A percentile compares a stretch with the other conserved stretches of the same genome.
Evolutionary conservation across 2,113 vertebrate species (phyloP).

Genomic region (Gracilinanus agilis): DNA sequence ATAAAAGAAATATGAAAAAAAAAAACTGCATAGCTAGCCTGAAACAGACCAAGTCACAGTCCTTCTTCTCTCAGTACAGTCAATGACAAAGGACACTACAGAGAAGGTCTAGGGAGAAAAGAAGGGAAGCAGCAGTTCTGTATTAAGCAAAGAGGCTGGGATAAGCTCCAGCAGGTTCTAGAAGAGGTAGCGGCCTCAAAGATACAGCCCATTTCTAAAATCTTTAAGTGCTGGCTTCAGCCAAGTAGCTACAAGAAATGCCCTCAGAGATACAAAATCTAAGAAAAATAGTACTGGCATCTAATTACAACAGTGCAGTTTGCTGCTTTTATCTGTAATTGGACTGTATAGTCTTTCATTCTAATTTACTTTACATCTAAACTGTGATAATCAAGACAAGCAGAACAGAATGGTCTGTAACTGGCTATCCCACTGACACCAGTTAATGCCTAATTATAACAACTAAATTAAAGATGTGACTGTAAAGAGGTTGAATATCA

Average conservation of each 20-base stretch:
- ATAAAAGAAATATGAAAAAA: not conserved
- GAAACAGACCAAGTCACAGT: not conserved
- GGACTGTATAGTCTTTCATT: conserved; percentile 99
- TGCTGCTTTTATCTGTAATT: conserved; percentile 99
- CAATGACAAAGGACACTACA: not conserved
- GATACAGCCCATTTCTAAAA: conserved; percentile 74
- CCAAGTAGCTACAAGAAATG: conserved; percentile 85
- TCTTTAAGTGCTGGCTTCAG: conserved; percentile 82
- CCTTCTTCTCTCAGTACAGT: not conserved
- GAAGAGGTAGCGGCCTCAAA: conserved; percentile 72
- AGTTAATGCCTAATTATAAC: conserved; percentile 99
- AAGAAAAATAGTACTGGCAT: conserved; percentile 96
- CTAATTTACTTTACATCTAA: conserved; percentile 99
- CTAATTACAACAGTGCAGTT: conserved; percentile 98
- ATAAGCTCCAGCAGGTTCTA: not conserved
- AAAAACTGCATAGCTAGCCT: not conserved
- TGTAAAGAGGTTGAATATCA: conserved; percentile 91
- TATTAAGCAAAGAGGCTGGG: not conserved
- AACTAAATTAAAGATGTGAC: conserved; percentile 99
- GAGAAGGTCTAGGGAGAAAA: not conserved
- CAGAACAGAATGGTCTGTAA: conserved; percentile 99
- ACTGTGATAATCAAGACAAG: conserved; percentile 99
- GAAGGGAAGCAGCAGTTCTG: not conserved
- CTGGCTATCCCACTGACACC: conserved; percentile 98
- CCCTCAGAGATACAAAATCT: conserved; percentile 91